Conservation (phyloP, 2,888 invertebrate genomes). For the Schrankia costaestrigalis region DNA sequence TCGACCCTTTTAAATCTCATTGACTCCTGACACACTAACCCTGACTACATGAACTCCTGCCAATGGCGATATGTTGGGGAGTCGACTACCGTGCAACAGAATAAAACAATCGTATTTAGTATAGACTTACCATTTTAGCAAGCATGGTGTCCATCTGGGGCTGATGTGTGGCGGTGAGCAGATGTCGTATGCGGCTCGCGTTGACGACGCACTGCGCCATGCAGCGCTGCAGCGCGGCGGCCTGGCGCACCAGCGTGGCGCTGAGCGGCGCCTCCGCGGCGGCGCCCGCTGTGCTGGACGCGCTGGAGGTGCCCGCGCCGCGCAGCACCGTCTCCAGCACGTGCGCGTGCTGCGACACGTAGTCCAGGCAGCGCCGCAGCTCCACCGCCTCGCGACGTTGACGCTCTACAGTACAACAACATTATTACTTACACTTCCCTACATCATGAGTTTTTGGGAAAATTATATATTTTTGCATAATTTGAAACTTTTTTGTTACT, state of each 20-base stretch:
- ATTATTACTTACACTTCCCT: not conserved
- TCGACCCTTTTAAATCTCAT: too few relatives aligned
- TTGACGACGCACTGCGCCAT: slow-evolving; percentile 76
- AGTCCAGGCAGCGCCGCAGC: slow-evolving; percentile 72
- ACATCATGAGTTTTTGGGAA: not conserved
- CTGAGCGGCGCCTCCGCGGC: slow-evolving; percentile 56
- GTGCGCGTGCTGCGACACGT: slow-evolving; percentile 72
- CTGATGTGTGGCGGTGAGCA: slow-evolving; percentile 66
- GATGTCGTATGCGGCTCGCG: slow-evolving; percentile 65
- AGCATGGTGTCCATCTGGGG: slow-evolving; percentile 76
- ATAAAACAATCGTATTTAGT: too few relatives aligned
- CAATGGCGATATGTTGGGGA: too few relatives aligned
- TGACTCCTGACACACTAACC: too few relatives aligned
- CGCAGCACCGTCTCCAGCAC: slow-evolving; percentile 71
- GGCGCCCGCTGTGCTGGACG: slow-evolving; percentile 15
- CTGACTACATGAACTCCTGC: too few relatives aligned
- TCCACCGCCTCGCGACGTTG: slow-evolving; percentile 69
- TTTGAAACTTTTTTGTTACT: too few relatives aligned
- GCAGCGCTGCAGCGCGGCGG: slow-evolving; percentile 71
- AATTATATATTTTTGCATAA: too few relatives aligned
- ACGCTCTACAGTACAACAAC: slow-evolving; percentile 47
- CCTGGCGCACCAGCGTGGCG: slow-evolving; percentile 68
- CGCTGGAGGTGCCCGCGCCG: slow-evolving; percentile 39
- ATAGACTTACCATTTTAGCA: slow-evolving; percentile 73
- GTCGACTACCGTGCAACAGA: not conserved